A percentile compares a stretch with the other conserved stretches of the same genome.
phyloP scores from a whole-genome alignment of 2,888 invertebrate genomes.

The Conistra vaccinii region DNA sequence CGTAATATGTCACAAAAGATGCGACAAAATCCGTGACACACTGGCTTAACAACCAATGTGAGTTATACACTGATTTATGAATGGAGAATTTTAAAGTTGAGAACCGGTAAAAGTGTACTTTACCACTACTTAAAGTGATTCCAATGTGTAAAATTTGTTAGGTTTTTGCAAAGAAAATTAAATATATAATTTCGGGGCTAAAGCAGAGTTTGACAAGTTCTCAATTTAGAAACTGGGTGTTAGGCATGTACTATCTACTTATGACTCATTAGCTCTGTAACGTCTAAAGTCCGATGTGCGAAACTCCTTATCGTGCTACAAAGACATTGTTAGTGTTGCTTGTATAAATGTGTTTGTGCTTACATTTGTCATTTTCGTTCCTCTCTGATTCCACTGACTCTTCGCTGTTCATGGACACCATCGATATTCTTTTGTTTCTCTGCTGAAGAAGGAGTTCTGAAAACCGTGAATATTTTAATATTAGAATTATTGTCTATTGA shows the following conservation, averaged over 20 bases:
- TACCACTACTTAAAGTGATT: no score
- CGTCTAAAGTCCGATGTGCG: constrained; percentile 14
- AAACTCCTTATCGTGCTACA: constrained; percentile 34
- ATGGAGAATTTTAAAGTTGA: no score
- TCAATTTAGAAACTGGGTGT: no score
- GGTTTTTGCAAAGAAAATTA: no score
- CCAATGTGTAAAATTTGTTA: no score
- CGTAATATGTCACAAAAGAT: constrained; percentile 6
- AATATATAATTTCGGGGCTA: no score
- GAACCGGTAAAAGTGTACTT: no score
- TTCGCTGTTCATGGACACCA: constrained; percentile 86
- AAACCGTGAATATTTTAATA: constrained; percentile 62
- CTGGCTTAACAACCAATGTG: not conserved
- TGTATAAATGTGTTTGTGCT: constrained; percentile 60
- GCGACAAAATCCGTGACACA: constrained; percentile 24
- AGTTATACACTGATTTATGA: not conserved
- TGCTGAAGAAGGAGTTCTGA: constrained; percentile 86
- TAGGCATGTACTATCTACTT: constrained; percentile 15
- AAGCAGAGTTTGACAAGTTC: no score
- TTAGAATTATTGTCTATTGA: not conserved
- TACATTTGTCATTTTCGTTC: constrained; percentile 86
- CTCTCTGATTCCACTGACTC: constrained; percentile 82
- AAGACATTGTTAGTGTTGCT: constrained; percentile 15
- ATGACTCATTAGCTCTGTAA: constrained; percentile 18
- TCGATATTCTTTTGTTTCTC: constrained; percentile 85